Conservation (phyloP, 2,113 vertebrate species). For the Pseudopipra pipra region DNA sequence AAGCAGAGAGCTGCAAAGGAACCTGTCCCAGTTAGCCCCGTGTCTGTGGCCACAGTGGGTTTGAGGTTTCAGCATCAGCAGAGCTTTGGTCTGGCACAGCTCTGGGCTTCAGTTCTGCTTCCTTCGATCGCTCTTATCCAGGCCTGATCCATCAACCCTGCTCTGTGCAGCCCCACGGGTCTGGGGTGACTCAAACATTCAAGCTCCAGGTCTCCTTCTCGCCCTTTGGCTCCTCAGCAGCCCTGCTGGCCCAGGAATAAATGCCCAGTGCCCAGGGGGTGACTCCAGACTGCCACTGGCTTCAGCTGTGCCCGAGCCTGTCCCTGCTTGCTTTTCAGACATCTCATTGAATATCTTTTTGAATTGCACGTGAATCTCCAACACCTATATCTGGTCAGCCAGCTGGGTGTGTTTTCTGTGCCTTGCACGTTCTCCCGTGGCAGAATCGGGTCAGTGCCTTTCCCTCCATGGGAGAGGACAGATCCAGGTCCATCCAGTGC, state of each 20-base stretch:
- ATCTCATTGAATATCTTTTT: accelerated
- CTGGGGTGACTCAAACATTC: accelerated
- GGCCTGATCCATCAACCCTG: neutral
- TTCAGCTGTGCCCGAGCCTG: neutral
- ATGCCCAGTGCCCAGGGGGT: neutral
- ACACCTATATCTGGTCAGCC: accelerated
- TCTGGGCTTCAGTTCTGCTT: neutral
- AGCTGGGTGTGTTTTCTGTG: neutral
- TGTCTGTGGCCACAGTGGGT: neutral
- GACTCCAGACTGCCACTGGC: neutral
- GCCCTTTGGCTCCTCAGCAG: neutral
- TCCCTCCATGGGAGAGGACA: neutral
- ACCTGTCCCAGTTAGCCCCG: neutral
- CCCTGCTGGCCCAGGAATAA: accelerated
- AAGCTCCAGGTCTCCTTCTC: neutral
- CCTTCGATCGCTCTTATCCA: accelerated
- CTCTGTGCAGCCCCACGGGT: neutral
- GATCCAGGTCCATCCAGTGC: neutral
- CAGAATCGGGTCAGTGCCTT: neutral
- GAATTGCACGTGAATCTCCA: neutral
- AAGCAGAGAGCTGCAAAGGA: neutral
- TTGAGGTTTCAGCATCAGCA: neutral
- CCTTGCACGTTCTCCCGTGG: neutral
- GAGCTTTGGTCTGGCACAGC: neutral
- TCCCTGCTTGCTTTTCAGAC: neutral